Evolutionary conservation across 2,797 vertebrate genomes (phyloP).

Genomic region (Galago senegalensis): DNA sequence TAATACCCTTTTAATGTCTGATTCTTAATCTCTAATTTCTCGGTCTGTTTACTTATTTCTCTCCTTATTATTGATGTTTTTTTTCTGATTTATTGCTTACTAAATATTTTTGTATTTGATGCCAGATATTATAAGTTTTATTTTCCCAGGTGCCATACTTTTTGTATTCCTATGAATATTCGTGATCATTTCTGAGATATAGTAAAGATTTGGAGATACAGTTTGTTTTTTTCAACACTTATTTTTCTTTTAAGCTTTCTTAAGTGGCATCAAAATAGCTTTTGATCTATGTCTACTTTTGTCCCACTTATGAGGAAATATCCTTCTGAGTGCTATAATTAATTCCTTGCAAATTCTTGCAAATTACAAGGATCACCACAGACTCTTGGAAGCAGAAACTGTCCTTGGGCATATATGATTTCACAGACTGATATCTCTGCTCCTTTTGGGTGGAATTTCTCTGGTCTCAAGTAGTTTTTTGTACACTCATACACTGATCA

Average conservation of each 20-base stretch:
- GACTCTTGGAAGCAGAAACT: background rate
- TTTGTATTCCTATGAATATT: background rate
- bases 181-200: background rate
- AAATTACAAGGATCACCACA: background rate
- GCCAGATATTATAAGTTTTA: background rate
- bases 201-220: background rate
- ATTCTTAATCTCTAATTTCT: background rate
- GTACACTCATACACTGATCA: background rate
- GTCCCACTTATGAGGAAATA: background rate
- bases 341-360: background rate
- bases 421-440: background rate
- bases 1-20: background rate
- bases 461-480: background rate
- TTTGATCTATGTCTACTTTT: background rate
- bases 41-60: background rate
- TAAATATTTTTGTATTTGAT: background rate
- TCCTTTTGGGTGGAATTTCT: background rate
- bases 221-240: background rate
- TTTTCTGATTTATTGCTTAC: background rate
- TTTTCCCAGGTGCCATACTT: background rate
- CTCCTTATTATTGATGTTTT: background rate
- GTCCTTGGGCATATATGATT: background rate
- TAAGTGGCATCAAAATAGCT: background rate
- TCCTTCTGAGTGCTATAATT: background rate
- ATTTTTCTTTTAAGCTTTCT: background rate